Evolutionary conservation across 2,113 vertebrate species (phyloP).

Genomic region (Dicerorhinus sumatrensis): DNA sequence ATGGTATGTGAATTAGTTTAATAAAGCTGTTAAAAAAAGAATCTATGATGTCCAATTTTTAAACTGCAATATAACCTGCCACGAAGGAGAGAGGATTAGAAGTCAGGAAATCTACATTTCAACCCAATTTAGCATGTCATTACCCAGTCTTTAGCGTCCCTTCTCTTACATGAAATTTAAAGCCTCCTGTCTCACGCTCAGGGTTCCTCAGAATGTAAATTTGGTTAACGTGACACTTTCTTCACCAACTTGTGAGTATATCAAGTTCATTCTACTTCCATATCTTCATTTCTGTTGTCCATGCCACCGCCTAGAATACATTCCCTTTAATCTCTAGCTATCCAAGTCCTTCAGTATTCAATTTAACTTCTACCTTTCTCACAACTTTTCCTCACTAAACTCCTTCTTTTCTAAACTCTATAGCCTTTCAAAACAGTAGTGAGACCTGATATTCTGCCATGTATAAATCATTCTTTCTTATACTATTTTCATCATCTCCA

Average conservation of each 20-base stretch:
- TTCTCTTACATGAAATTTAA: not conserved
- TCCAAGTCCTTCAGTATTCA: not conserved
- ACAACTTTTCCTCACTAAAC: not conserved
- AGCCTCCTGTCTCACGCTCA: not conserved
- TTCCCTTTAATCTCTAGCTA: not conserved
- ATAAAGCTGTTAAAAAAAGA: not conserved
- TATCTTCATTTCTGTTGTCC: conserved; percentile 20
- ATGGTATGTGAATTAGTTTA: conserved; percentile 5
- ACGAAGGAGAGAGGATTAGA: not conserved
- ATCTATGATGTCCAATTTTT: not conserved
- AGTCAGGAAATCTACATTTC: conserved; percentile 1
- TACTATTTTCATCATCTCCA: not conserved
- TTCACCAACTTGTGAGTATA: not conserved
- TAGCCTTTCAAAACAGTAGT: not conserved
- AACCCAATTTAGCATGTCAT: not conserved
- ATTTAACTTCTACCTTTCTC: not conserved
- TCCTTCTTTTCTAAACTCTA: not conserved
- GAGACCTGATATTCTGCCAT: not conserved
- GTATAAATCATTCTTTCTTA: not conserved
- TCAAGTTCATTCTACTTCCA: not conserved
- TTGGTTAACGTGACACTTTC: not conserved
- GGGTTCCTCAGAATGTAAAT: not conserved
- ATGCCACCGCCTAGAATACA: not conserved
- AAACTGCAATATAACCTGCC: not conserved
- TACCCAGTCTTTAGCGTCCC: not conserved